Evolutionary conservation across 2,113 vertebrate species (phyloP), one percentile per base, ranked within the genome.

Genomic region (Phrynocephalus versicolor): DNA sequence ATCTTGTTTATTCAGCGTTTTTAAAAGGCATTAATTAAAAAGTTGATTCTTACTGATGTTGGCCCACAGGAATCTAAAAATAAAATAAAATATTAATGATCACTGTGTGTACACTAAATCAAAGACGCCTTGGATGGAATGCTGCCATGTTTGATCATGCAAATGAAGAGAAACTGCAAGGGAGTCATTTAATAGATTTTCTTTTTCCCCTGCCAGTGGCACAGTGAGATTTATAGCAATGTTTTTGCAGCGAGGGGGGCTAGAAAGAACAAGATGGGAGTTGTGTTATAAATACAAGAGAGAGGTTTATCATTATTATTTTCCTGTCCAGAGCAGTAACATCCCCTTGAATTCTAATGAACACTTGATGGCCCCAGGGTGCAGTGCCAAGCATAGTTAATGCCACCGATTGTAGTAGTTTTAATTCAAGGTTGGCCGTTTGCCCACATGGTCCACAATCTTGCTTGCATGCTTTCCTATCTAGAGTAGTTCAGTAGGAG

Each of bases 1-100:
- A 57, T 62, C 75, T 80, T 89, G 72, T 81, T 88, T 85, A 58
- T 85, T 72, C 65, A 85, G 18, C 35, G 45, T 67, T 67, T 23
- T 15, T 9, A 67, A 55, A 88, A 86, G 86, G 86, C 85, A 0
- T 27, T 74, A 62, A 84, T 85, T 87, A 88, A 85, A 88, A 90
- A 83, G 39, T 87, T 58, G 37, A 69, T 87, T 92, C 73, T 18
- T 70, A 65, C 25, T 73, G 41, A 33, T 57, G 51, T 33, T 69
- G 33, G 67, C 65, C 37, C 39, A 33, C 21, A 81, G 82, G 78
- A 84, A 65, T 16, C 51, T 33, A 23, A 41, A 76, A 58, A 75
- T 51, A 75, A 79, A 65, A 65, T 1, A 67, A 87, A 77, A 79
- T 85, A 81, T 57, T 67, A 77, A 80, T 0, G 0, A 89, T 51